Percentiles rank a stretch among this genome's conserved stretches.
Conservation (phyloP, 2,797 vertebrate species). For the Crocodylus rhombifer region DNA sequence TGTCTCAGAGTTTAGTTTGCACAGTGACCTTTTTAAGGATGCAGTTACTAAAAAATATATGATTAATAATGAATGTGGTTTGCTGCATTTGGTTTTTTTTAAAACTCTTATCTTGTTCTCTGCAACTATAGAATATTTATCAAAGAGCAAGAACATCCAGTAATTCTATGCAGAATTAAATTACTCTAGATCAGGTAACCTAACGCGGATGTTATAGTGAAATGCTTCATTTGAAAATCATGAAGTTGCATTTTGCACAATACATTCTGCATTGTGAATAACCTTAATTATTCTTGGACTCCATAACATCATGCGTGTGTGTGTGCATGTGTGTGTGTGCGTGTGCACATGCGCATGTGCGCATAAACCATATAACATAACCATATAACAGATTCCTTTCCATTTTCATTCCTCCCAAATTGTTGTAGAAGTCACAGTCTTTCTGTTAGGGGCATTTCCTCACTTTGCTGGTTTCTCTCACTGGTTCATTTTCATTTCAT, state of each 20-base stretch:
- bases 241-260: not conserved
- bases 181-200: too few species aligned
- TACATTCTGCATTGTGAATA: not conserved
- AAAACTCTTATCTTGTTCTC: not conserved
- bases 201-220: not conserved
- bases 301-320: too few species aligned
- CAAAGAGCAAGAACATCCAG: not conserved
- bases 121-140: not conserved
- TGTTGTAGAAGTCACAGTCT: too few species aligned
- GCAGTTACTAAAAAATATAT: conserved; percentile 21
- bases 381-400: too few species aligned
- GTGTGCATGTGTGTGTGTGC: too few species aligned
- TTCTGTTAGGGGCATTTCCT: too few species aligned
- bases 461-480: too few species aligned
- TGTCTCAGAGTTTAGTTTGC: not conserved
- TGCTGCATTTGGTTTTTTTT: not conserved
- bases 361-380: too few species aligned
- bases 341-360: too few species aligned
- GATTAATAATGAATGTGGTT: conserved; percentile 19
- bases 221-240: not conserved
- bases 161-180: not conserved
- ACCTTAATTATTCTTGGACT: too few species aligned
- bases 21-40: conserved; percentile 28
- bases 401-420: too few species aligned
- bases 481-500: too few species aligned